Base-by-base conservation (phyloP, 1,140 invertebrate species). In the Ceratina calcarata region DNA sequence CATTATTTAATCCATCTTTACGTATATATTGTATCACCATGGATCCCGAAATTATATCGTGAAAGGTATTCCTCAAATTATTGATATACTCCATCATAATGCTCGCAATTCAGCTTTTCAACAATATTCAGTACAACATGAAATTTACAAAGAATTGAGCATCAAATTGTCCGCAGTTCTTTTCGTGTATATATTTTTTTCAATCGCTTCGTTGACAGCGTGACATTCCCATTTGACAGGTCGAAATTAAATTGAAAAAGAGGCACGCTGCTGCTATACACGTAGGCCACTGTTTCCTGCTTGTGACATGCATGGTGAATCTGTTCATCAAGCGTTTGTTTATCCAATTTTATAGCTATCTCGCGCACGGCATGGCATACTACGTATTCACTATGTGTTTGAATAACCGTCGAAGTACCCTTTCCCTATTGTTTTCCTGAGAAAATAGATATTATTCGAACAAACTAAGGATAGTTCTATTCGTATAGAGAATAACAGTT, bases 311-410 rank as follows among this genome's bases (percentile, higher is more conserved):
- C 67, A 15, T 55, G n/a, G 22, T 22, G 2, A 55, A 10, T 69
- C 51, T 18, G 51, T n/a, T 69, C 49, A n/a, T 55, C 49, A 18
- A 55, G 27, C 10, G 49, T 69, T 69, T 69, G 49, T 69, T 69
- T 69, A 69, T 55, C 13, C 67, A 69, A 69, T 69, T 69, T 69
- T 69, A 55, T 32, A 69, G 13, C 45, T n/a, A 24, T 27, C 20
- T 67, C 15, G 37, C 10, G 37, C 37, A 45, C 8, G 3, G 10
- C 37, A 10, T 45, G 0, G 1, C 15, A 16, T 51, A 51, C 66
- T 18, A n/a, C 6, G 3, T 53, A 7, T 27, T 55, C 67, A 45
- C 8, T 6, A 6, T 10, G 37, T 45, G 51, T 32, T 24, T 6
- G 53, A 69, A 32, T 53, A 27, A 27, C 4, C 27, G 51, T 53